Base-by-base conservation (phyloP, 1,140 invertebrate genomes). In the Dendrolimus kikuchii region DNA sequence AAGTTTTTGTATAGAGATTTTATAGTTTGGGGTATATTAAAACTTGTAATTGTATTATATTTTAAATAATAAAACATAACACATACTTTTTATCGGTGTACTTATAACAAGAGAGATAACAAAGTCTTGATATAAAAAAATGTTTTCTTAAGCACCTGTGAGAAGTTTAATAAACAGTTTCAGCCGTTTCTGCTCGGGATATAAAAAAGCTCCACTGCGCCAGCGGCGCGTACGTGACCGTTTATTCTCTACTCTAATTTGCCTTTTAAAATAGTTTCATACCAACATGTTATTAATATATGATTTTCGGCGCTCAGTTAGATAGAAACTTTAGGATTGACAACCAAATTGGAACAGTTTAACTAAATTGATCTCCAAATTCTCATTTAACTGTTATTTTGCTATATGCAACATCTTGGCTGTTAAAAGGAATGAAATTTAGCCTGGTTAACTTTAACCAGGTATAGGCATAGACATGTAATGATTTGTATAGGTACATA, bases 171-270 rank as follows among this genome's bases (percentile, higher is more conserved):
- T 5, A 38, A 36, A 36, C 2, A 38, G 7, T 36, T 50, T 38
- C 8, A 38, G 44, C 36, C 23, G 8, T 23, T 7, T 49, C 48
- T 53, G 70, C 60, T 64, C 66, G 58, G 66, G 49, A 59, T 69
- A 67, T 74, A 74, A 74, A 57, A 74, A 75, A 72, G 71, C 68
- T 74, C 60, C 43, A 62, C 23, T 23, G 54, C 60, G 65, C 54
- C 63, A 66, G 66, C 59, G 61, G 53, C 60, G 53, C 50, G 59
- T 78, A 77, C 70, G 77, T 75, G 77, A 75, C 68, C 68, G 64
- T 68, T 75, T 77, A 70, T 71, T 60, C 60, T 50, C 59, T 69
- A 64, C 60, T 65, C 62, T 71, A 68, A 74, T 74, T 73, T 69
- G 59, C 50, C 59, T 61, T 68, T 74, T 68, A 67, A 60, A 74